Evolutionary conservation across 2,113 vertebrate genomes (phyloP).

Genomic region (Pachypanchax playfairii): DNA sequence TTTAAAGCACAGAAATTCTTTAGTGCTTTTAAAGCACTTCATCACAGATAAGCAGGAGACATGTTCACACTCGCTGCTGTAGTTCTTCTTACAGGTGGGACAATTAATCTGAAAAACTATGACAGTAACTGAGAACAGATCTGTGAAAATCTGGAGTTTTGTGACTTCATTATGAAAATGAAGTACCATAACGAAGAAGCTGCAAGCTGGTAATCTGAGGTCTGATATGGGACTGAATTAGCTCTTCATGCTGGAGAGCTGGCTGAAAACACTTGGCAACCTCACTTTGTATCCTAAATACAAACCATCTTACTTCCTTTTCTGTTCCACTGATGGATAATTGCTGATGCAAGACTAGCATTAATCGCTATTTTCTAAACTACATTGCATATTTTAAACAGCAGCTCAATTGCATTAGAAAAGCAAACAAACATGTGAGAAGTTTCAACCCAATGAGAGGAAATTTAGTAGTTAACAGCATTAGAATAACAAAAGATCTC

Average conservation of each 20-base stretch:
- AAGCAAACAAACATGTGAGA: not conserved
- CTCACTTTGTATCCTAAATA: conserved; percentile 43
- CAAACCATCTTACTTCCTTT: conserved; percentile 48
- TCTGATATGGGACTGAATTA: conserved; percentile 56
- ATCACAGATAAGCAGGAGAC: too few relatives aligned
- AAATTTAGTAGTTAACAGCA: not conserved
- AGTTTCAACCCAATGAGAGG: conserved; percentile 3
- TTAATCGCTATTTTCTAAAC: conserved; percentile 22
- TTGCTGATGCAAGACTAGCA: conserved; percentile 46
- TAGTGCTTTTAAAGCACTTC: not conserved
- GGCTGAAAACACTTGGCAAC: conserved; percentile 54
- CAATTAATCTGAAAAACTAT: conserved; percentile 5
- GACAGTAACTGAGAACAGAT: not conserved
- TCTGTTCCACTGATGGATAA: conserved; percentile 43
- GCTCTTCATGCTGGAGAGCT: conserved; percentile 61
- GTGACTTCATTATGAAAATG: conserved; percentile 19
- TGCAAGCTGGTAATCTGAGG: conserved; percentile 51
- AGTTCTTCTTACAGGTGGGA: not conserved
- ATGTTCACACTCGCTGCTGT: not conserved
- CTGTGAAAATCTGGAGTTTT: not conserved
- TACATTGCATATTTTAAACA: not conserved
- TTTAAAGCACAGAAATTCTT: not conserved
- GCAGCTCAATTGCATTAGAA: not conserved
- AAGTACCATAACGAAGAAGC: conserved; percentile 24
- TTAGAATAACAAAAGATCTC: conserved; percentile 1